phyloP scores from a whole-genome alignment of 2,797 vertebrate genomes.

The Fistularia commersonii region DNA sequence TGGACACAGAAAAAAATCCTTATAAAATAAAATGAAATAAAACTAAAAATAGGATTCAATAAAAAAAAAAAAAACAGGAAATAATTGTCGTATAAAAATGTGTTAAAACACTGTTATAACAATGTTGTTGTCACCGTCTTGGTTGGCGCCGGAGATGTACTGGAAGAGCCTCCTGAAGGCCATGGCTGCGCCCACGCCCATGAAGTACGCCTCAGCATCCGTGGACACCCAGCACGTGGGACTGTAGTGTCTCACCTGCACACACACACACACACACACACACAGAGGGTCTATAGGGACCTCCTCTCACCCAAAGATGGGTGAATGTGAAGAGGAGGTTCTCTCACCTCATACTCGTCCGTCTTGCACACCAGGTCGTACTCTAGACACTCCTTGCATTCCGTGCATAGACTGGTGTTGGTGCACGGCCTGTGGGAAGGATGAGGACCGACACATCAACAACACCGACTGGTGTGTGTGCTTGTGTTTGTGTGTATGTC shows the following conservation, averaged over 20 bases:
- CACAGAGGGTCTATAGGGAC: conserved; percentile 12
- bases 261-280: conserved; percentile 11
- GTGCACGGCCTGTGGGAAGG: conserved; percentile 55
- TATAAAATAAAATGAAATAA: too few species aligned
- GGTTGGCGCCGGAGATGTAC: conserved; percentile 77
- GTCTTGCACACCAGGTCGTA: conserved; percentile 75
- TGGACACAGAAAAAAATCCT: too few species aligned
- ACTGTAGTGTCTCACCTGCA: conserved; percentile 75
- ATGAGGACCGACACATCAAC: too few species aligned
- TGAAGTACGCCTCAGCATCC: conserved; percentile 75
- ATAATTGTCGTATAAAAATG: too few species aligned
- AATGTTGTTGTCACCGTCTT: conserved; percentile 48
- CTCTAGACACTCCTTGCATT: conserved; percentile 75
- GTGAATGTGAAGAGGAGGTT: too few species aligned
- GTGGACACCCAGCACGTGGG: conserved; percentile 78
- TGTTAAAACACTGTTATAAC: too few species aligned
- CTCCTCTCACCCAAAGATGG: conserved; percentile 1
- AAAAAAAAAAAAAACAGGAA: too few species aligned
- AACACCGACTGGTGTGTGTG: too few species aligned
- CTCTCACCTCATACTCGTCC: conserved; percentile 76
- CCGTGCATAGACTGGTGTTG: conserved; percentile 71
- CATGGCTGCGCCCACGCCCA: conserved; percentile 77
- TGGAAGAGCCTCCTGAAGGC: conserved; percentile 80
- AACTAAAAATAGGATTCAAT: too few species aligned
- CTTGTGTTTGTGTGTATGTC: too few species aligned